These are phyloP conservation scores for Nephrotoma flavescens DNA, from an alignment of 2,888 invertebrate species.

Conservation along the genomic window DNA sequence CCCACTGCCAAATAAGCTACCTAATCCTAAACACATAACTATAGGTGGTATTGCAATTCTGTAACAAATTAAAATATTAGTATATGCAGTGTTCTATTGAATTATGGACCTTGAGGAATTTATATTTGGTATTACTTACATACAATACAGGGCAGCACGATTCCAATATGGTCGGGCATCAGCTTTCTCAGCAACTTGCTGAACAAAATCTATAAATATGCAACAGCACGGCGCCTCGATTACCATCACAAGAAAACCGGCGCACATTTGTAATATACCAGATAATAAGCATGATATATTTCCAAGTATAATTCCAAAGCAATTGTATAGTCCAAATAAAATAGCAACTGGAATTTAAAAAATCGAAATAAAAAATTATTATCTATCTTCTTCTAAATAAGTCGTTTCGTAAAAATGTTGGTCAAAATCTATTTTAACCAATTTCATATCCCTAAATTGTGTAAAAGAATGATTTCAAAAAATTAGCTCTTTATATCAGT, in stretches of 20 bases:
- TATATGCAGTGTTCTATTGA: not conserved
- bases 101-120: not conserved
- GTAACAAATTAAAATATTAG: conserved; percentile 18
- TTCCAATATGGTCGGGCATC: conserved; percentile 81
- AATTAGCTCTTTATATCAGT: no score
- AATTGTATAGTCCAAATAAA: conserved; percentile 64
- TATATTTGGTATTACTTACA: conserved; percentile 43
- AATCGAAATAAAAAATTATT: not conserved
- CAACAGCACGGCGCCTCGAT: conserved; percentile 97
- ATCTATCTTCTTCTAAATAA: not conserved
- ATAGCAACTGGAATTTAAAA: conserved; percentile 58
- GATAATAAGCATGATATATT: conserved; percentile 52
- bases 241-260: conserved; percentile 74
- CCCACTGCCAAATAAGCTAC: conserved; percentile 75
- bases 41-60: conserved; percentile 72
- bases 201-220: conserved; percentile 89
- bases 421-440: no score
- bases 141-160: conserved; percentile 68
- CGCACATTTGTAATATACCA: conserved; percentile 76
- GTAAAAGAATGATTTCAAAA: no score
- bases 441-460: no score
- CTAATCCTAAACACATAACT: conserved; percentile 56
- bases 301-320: conserved; percentile 46
- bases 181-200: conserved; percentile 66
- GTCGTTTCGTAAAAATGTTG: not conserved